phyloP scores from a whole-genome alignment of 2,888 invertebrate genomes.

The Subacronicta megacephala region DNA sequence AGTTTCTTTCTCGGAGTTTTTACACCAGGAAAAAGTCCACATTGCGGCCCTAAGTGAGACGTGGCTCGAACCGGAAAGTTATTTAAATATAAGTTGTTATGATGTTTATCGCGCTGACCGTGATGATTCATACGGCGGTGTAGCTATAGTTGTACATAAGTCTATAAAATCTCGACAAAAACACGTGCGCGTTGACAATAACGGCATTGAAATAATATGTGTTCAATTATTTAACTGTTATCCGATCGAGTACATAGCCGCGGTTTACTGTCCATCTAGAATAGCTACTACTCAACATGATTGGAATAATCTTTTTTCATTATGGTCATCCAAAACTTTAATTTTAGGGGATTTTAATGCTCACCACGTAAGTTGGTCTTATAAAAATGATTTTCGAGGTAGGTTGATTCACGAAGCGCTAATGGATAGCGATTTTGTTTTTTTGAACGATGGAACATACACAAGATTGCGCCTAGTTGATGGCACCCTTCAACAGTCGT shows the following conservation, averaged over 20 bases:
- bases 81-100: no score
- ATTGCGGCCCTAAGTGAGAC: no score
- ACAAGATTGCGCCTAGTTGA: background rate
- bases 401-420: background rate
- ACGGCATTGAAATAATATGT: background rate
- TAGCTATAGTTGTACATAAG: background rate
- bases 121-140: no score
- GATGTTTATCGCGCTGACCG: no score
- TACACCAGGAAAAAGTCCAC: no score
- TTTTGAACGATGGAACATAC: background rate
- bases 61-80: no score
- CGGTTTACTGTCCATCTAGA: background rate
- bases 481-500: background rate
- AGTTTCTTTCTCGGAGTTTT: no score
- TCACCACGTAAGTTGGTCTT: background rate
- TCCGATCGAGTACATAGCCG: background rate
- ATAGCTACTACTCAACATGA: background rate
- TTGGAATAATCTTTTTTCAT: background rate
- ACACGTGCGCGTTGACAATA: background rate
- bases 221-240: background rate
- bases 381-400: background rate
- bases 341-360: no score
- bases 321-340: background rate
- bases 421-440: background rate
- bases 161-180: background rate